Percentiles rank a stretch among this genome's conserved stretches.
phyloP scores from a whole-genome alignment of 2,113 vertebrate genomes.

The Scatophagus argus region DNA sequence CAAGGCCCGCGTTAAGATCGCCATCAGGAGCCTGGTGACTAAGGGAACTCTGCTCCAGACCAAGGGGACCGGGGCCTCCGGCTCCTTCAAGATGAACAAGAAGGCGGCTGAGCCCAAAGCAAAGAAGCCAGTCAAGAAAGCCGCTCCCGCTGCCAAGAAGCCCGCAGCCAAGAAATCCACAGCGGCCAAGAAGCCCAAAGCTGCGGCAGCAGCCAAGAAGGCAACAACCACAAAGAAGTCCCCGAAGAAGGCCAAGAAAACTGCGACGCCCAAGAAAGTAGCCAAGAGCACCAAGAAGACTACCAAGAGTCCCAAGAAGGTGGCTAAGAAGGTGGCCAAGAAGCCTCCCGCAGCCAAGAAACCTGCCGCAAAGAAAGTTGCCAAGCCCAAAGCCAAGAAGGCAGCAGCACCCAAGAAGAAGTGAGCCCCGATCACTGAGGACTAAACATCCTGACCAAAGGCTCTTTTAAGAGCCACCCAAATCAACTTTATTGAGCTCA shows the following conservation, averaged over 20 bases:
- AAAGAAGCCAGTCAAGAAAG: slow-evolving; percentile 27
- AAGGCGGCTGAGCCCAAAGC: accelerated
- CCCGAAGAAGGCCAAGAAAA: slow-evolving; percentile 25
- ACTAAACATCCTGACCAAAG: background rate
- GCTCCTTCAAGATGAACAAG: slow-evolving; percentile 46
- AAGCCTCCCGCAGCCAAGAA: slow-evolving; percentile 20
- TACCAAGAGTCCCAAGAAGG: slow-evolving; percentile 15
- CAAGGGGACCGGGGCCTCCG: slow-evolving; percentile 2
- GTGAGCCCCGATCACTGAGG: background rate
- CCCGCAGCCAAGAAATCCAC: slow-evolving; percentile 7
- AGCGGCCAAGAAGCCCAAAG: slow-evolving; percentile 13
- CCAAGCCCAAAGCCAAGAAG: slow-evolving; percentile 34
- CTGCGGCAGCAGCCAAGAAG: slow-evolving; percentile 35
- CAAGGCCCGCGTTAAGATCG: background rate
- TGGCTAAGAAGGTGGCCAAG: background rate
- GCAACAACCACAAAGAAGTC: background rate
- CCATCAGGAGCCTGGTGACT: slow-evolving; percentile 26
- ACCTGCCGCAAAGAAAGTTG: background rate
- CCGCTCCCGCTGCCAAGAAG: slow-evolving; percentile 21
- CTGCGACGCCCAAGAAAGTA: background rate
- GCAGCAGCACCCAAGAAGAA: slow-evolving; percentile 54
- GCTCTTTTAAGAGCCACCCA: slow-evolving; percentile 59
- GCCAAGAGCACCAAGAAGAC: slow-evolving; percentile 28
- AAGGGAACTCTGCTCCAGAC: slow-evolving; percentile 30
- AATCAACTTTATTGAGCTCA: background rate